Evolutionary conservation across 2,113 vertebrate genomes (phyloP).

Genomic region (Chloropsis cyanopogon): DNA sequence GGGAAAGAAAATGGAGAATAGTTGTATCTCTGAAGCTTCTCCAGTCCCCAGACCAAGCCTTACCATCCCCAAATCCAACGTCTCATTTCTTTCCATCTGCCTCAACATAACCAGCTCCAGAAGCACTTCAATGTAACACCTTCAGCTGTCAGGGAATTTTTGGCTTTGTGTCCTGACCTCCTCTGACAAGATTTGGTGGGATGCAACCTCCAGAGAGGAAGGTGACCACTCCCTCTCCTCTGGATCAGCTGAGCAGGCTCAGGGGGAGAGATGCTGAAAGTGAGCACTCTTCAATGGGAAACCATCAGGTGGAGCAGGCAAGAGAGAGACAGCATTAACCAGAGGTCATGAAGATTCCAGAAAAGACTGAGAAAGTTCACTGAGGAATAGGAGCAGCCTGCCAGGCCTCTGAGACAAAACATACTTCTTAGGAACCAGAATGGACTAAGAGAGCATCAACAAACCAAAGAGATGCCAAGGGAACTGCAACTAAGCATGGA

Average conservation of each 20-base stretch:
- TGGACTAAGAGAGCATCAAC: background rate
- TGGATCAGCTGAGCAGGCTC: background rate
- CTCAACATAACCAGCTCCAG: background rate
- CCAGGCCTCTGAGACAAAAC: background rate
- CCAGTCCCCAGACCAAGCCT: background rate
- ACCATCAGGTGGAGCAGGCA: background rate
- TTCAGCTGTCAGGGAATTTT: background rate
- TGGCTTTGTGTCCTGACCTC: background rate
- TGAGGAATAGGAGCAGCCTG: background rate
- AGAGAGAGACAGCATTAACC: background rate
- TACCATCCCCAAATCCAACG: background rate
- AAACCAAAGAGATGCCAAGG: background rate
- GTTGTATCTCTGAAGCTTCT: background rate
- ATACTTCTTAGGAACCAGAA: background rate
- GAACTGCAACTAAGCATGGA: background rate
- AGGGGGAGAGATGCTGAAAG: background rate
- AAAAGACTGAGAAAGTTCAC: background rate
- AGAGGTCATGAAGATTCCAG: background rate
- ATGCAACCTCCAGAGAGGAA: background rate
- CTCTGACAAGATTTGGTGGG: background rate
- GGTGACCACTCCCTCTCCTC: background rate
- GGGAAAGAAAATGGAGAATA: background rate
- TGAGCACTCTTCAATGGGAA: background rate
- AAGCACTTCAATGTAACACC: fast-evolving
- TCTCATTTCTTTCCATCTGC: background rate